Base-by-base conservation (phyloP, 35 echinoderm and acorn worm species). In the Patiria miniata region DNA sequence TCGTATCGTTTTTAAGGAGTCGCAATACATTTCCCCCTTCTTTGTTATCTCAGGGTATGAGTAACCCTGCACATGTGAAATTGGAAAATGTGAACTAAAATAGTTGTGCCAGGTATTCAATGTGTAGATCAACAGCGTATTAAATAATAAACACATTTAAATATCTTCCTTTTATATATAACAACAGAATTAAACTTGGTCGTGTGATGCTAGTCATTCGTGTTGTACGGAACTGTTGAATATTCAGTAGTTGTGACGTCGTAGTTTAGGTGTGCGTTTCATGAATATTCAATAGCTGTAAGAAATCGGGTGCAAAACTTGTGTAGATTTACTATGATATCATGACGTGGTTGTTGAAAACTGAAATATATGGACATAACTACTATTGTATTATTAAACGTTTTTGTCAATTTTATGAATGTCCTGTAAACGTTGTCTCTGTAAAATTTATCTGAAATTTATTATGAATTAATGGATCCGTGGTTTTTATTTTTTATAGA, bases 401-500 rank as follows among this genome's bases (percentile, higher is more conserved):
- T 36, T 73, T 61, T 73, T 36, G 65, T 73, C 65, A 30, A 73
- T 47, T n/a, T 12, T 47, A 47, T 73, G 9, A 73, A 26, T 73
- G 30, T 73, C 65, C 65, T 30, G 65, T 73, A 34, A 73, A 26
- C 28, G 17, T 60, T 60, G 26, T 30, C 14, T 73, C 65, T 73
- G 65, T 73, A 73, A 26, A 73, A 73, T 73, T 73, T 73, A 73
- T 73, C 65, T 73, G 65, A 73, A 73, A 73, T 73, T 73, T 73
- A 73, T 73, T 73, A 73, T 73, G 65, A 73, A 10, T 26, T 73
- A 32, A 73, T 34, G 26, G 65, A 73, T 73, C 65, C 26, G 65
- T 73, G 65, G 65, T 73, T 73, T 73, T 73, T 73, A 73, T 73
- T 73, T 73, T 73, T 73, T 73, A 73, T 73, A 73, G 65, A 73